phyloP scores from a whole-genome alignment of 2,888 invertebrate genomes.

The Cordilura impudica region DNA sequence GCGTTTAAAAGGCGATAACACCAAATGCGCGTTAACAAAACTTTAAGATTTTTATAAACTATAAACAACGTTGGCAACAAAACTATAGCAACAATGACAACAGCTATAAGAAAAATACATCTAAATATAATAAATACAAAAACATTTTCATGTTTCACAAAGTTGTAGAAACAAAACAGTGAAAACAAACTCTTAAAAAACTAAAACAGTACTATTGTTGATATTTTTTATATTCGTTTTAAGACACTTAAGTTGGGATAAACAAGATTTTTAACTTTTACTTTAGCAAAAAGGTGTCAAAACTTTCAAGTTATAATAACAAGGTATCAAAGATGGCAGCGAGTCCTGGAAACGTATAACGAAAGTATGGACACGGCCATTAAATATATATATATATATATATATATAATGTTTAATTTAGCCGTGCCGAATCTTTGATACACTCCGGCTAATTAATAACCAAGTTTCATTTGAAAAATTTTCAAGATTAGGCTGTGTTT shows the following conservation, averaged over 20 bases:
- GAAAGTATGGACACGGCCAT: too few relatives aligned
- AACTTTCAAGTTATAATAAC: constrained; percentile 58
- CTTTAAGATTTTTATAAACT: constrained; percentile 31
- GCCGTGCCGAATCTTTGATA: too few relatives aligned
- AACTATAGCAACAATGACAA: constrained; percentile 51
- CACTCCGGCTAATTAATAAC: too few relatives aligned
- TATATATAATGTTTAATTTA: too few relatives aligned
- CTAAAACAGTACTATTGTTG: constrained; percentile 48
- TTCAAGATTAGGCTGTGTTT: too few relatives aligned
- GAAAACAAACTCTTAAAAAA: constrained; percentile 6
- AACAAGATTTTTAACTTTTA: constrained; percentile 61
- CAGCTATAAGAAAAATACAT: too few relatives aligned
- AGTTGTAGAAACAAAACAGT: constrained; percentile 15
- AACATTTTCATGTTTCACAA: constrained; percentile 56
- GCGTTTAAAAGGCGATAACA: constrained; percentile 65
- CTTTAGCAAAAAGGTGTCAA: constrained; percentile 56
- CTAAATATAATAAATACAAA: constrained; percentile 42
- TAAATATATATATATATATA: too few relatives aligned
- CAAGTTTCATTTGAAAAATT: too few relatives aligned
- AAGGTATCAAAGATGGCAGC: constrained; percentile 48
- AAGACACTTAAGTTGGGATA: constrained; percentile 57
- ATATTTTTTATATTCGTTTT: constrained; percentile 42
- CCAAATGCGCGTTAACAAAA: constrained; percentile 57
- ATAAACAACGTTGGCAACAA: background rate
- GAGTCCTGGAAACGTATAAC: background rate